Evolutionary conservation across 2,888 invertebrate species (phyloP), one percentile per base, ranked within the genome.

Genomic region (Himalopsyche tibetana): DNA sequence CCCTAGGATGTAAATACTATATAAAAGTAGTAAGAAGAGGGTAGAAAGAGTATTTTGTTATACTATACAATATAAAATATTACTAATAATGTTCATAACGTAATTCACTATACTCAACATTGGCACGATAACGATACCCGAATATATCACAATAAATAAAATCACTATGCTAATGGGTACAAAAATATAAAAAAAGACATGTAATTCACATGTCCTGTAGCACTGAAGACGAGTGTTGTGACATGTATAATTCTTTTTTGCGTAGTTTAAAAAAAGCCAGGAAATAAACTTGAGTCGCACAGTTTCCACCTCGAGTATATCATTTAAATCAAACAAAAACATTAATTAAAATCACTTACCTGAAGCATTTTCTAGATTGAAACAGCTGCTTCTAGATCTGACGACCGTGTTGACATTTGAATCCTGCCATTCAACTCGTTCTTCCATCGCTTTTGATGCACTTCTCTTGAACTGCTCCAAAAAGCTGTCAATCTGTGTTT

Each of bases 401-500:
- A 93, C 93, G 86, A 93, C 92, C 19, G 88, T 90, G 84, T 92
- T 92, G 86, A 92, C 92, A 80, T 92, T 92, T 87, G 92, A 92
- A 90, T 93, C 93, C 85, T 93, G 92, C 94, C 94, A 94, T 89
- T 94, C 94, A 91, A 93, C 92, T 85, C 92, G 90, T 89, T 94
- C 94, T 89, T 96, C 96, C 94, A 96, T 96, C 86, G 96, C 96
- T 90, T 95, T 95, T 85, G 96, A 96, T 89, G 96, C 96, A 93
- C 96, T 96, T 89, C 95, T 94, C 91, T 96, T 96, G 91, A 96
- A 96, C 91, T 96, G 96, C 93, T 96, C 96, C 91, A 96, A 92
- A 93, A 96, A 96, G 93, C 95, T 96, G 94, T 96, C 96, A 93
- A 96, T 96, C 93, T 96, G 96, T 90, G 95, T 96, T 93, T 96